Evolutionary conservation across 2,888 invertebrate genomes (phyloP), one percentile per base, ranked within the genome.

Genomic region (Trichopria drosophilae): DNA sequence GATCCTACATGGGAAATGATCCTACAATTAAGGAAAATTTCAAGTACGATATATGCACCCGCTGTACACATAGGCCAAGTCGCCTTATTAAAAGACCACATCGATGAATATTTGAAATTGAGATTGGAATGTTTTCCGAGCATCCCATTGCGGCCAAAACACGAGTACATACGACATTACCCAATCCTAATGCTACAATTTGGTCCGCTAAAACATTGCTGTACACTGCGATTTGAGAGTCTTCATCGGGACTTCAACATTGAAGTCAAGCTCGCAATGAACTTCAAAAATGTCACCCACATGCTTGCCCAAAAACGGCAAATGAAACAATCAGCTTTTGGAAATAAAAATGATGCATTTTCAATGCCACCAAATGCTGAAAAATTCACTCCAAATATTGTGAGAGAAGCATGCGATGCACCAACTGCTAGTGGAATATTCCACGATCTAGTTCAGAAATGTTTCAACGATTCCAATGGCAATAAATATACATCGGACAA

Each of bases 261-360:
- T 41, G 22, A 53, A 12, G 23, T 51, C 0, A 42, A 46, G 23
- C 48, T 44, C 24, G 22, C 7, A 6, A 51, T 45, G 26, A 63
- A 65, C 49, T 62, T 57, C 28, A 56, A 52, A 48, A 58, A 57
- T 51, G 37, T 60, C 15, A 41, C 54, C 2, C 15, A 29, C 20
- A 41, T 39, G n/a, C 15, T 53, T 3, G 34, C 51, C 16, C 6
- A 31, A 23, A 44, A 41, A n/a, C 24, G 45, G 37, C 53, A 58
- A 35, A 29, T 52, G n/a, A 9, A 29, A 23, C 26, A 34, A 35
- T 31, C 31, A 5, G n/a, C n/a, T n/a, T n/a, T n/a, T n/a, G 7
- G 29, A 1, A 47, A 13, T 35, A 6, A 39, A 19, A 12, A 7
- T 3, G n/a, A n/a, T n/a, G n/a, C n/a, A n/a, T n/a, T n/a, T n/a